Evolutionary conservation across 2,888 invertebrate species (phyloP), one percentile per base, ranked within the genome.

Genomic region (Cephonodes hylas): DNA sequence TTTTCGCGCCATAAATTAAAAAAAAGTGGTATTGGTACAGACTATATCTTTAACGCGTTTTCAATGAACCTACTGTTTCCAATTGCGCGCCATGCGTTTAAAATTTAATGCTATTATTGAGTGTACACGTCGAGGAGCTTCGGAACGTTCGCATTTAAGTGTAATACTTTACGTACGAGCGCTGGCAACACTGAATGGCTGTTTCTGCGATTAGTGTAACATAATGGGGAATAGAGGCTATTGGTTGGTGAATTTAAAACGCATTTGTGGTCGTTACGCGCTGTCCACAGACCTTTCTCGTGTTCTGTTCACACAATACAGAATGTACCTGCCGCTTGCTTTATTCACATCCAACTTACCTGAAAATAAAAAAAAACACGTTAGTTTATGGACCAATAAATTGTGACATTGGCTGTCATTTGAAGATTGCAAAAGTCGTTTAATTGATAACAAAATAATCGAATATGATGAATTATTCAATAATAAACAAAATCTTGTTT

Each of bases 261-360:
- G 76, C 86, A 86, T 86, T 82, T 77, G 77, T 62, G 69, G 83
- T 87, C 89, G 87, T 88, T 88, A 87, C 67, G 71, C 72, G 72
- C 63, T 67, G 81, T 77, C 74, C 70, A n/a, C n/a, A 66, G 38
- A 22, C 46, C 53, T 25, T 38, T 38, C 10, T 53, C 23, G 34
- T 31, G 45, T 23, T 38, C 5, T n/a, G 10, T n/a, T 38, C 38
- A 44, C 31, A 64, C 66, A 70, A 53, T 53, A 53, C 31, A 27
- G 10, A 4, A 5, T 10, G 10, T 38, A n/a, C 31, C 18, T 53
- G 18, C 15, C 2, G 8, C 15, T 10, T 15, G 53, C 53, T 31
- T 53, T 53, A 53, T 53, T 46, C n/a, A 25, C 48, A 20, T 66
- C 70, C 70, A 62, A 86, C 87, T 88, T 89, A 89, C 87, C 88